A percentile compares a stretch with the other conserved stretches of the same genome.
phyloP scores from a whole-genome alignment of 2,113 vertebrate species.

The Lagopus leucura region DNA sequence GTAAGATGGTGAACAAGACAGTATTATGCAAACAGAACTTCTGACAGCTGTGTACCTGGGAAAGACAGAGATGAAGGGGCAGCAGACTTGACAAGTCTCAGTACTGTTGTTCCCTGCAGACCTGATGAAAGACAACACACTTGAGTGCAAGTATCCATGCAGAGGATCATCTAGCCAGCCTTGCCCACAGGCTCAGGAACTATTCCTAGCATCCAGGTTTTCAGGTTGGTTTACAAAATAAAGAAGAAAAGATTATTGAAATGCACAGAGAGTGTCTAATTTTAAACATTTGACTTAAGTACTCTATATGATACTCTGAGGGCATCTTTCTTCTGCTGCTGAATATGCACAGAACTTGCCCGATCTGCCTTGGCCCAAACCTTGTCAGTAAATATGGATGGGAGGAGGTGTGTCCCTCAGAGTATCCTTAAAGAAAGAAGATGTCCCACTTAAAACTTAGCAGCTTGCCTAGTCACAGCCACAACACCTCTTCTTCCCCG shows the following conservation, averaged over 20 bases:
- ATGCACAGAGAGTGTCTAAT: conserved; percentile 8
- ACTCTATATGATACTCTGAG: neutral
- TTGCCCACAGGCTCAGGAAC: conserved; percentile 13
- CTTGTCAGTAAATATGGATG: neutral
- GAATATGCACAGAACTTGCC: conserved; percentile 43
- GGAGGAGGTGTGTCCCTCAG: neutral
- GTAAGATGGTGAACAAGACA: neutral
- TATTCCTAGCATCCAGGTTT: conserved; percentile 34
- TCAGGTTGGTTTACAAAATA: conserved; percentile 36
- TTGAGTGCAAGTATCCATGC: neutral
- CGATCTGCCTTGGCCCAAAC: conserved; percentile 17
- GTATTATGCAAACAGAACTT: neutral
- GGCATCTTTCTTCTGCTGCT: conserved; percentile 21
- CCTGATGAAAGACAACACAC: neutral
- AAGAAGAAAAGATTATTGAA: neutral
- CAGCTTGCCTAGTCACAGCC: neutral
- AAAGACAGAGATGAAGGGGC: neutral
- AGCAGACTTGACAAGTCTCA: neutral
- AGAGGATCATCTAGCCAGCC: neutral
- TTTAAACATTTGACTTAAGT: conserved; percentile 36
- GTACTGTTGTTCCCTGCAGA: neutral
- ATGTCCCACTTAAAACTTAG: neutral
- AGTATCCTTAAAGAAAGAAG: neutral
- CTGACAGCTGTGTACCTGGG: neutral
- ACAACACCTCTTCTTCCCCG: neutral